Percentiles rank a stretch among this genome's conserved stretches.
These are phyloP conservation scores for Pollenia griseotomentosa DNA, from an alignment of 2,888 invertebrate species.

Conservation along the genomic window DNA sequence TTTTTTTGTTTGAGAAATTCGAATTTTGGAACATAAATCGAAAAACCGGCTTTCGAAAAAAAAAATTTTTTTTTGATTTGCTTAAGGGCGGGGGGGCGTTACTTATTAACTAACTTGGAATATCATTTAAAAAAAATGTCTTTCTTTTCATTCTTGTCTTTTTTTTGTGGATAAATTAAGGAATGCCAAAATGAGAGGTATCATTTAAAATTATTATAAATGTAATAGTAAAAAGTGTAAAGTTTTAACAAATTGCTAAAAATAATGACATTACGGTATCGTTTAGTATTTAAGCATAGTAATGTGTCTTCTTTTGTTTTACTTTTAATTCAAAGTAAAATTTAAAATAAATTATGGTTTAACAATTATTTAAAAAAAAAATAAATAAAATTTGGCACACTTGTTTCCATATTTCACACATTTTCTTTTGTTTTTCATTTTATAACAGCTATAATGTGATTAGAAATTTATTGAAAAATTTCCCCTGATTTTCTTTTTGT, in stretches of 20 bases:
- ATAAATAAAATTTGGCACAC: constrained; percentile 82
- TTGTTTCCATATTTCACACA: constrained; percentile 80
- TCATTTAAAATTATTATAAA: constrained; percentile 17
- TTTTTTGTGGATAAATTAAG: constrained; percentile 57
- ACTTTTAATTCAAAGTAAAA: constrained; percentile 43
- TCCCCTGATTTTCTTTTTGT: constrained; percentile 48
- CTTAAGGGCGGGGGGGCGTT: neutral
- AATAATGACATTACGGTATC: constrained; percentile 60
- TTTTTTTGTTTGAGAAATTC: constrained; percentile 53
- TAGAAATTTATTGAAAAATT: constrained; percentile 62
- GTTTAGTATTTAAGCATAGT: neutral
- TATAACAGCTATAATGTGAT: constrained; percentile 63
- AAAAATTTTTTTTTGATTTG: neutral
- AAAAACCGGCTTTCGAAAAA: constrained; percentile 69
- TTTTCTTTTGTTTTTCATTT: constrained; percentile 48
- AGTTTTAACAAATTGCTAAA: constrained; percentile 70
- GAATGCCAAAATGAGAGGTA: constrained; percentile 65
- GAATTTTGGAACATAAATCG: constrained; percentile 59
- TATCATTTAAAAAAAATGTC: constrained; percentile 65
- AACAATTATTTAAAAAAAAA: constrained; percentile 75
- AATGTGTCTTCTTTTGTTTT: constrained; percentile 48
- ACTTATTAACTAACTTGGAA: constrained; percentile 60
- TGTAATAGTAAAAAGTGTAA: constrained; percentile 50
- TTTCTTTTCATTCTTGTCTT: constrained; percentile 50
- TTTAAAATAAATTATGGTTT: constrained; percentile 63